Conservation (phyloP, 1,140 invertebrate species). For the Macrostomum lignano region DNA sequence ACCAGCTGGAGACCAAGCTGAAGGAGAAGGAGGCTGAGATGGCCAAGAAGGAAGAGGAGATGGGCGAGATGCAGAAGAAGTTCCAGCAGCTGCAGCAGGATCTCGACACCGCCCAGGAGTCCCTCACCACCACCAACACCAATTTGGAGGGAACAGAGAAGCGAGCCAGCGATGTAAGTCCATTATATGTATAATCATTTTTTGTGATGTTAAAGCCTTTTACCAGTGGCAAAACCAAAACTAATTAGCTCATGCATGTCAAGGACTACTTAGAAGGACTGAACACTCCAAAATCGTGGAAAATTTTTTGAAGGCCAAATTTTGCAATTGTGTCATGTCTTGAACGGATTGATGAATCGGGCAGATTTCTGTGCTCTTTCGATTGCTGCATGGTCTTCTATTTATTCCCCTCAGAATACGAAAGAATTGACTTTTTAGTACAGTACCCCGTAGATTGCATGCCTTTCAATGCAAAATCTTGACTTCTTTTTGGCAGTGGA, state of each 20-base stretch:
- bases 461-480: too few species aligned
- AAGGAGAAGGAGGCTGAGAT: conserved; percentile 66
- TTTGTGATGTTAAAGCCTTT: background rate
- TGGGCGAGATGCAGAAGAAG: conserved; percentile 83
- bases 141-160: conserved; percentile 93
- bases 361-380: too few species aligned
- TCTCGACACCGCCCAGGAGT: conserved; percentile 80
- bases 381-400: too few species aligned
- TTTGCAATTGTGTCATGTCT: too few species aligned
- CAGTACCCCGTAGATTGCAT: too few species aligned
- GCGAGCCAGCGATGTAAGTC: conserved; percentile 66
- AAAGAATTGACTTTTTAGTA: too few species aligned
- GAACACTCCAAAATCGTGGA: too few species aligned
- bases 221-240: background rate
- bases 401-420: too few species aligned
- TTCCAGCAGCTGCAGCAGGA: conserved; percentile 96
- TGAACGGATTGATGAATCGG: too few species aligned
- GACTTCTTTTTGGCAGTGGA: too few species aligned
- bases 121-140: conserved; percentile 61
- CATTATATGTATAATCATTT: background rate
- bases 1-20: conserved; percentile 69
- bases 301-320: too few species aligned
- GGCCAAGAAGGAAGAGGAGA: conserved; percentile 83
- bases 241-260: conserved; percentile 1
- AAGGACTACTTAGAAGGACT: background rate